Evolutionary conservation across 2,113 vertebrate genomes (phyloP), one percentile per base, ranked within the genome.

Genomic region (Carassius auratus): DNA sequence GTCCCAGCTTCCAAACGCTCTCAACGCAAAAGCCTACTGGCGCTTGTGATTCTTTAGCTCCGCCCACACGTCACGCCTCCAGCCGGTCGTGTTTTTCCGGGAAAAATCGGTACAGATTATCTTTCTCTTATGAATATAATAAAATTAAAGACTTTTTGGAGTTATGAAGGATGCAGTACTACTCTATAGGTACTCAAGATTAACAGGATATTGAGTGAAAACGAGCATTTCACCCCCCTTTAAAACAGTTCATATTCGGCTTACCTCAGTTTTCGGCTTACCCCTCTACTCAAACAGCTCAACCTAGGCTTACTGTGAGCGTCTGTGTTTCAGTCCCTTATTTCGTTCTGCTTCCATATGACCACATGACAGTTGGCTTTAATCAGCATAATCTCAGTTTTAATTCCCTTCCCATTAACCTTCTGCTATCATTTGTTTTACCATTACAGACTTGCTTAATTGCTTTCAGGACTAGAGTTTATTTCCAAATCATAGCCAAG

Each of bases 361-460:
- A 84, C 86, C 26, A 36, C 82, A 83, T 71, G 81, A 86, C 75
- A 74, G 80, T 79, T 83, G 81, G 64, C 81, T 83, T 85, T 92
- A 92, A 94, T 94, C 92, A 93, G 89, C 84, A 85, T 92, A 92
- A 93, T 94, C 91, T 93, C 86, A 88, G 80, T 92, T 92, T 93
- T 93, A 94, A 94, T 95, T 93, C 89, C 77, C 89, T 92, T 89
- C 91, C 89, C 89, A 94, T 94, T 95, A 95, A 94, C 92, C 93
- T 95, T 90, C 89, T 89, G 88, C 89, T 91, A 91, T 90, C 80
- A 64, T 93, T 94, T 94, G 93, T 94, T 94, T 92, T 93, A 92
- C 91, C 90, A 92, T 93, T 93, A 93, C 88, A 90, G 88, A 75
- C 87, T 75, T 21, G 82, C 81, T 85, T 91, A 93, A 94, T 92